These are phyloP conservation scores for Phalanger gymnotis DNA, from an alignment of 2,797 vertebrate species.

Conservation along the genomic window DNA sequence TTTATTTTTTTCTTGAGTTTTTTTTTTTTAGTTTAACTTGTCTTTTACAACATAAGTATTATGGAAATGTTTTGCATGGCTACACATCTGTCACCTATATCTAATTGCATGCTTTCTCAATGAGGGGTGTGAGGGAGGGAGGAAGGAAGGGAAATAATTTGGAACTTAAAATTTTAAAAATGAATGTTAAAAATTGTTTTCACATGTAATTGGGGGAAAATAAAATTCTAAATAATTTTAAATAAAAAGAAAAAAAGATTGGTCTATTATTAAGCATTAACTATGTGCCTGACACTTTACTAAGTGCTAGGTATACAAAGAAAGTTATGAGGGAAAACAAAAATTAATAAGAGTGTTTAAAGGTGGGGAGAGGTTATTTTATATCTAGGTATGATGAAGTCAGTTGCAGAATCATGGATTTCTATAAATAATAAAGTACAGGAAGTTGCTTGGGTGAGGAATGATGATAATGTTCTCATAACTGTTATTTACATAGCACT, in stretches of 20 bases:
- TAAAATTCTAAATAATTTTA: no score
- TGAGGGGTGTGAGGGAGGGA: no score
- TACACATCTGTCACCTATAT: no score
- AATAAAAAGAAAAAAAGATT: neutral
- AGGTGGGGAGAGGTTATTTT: neutral
- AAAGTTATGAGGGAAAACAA: neutral
- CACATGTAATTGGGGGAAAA: no score
- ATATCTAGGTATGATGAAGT: neutral
- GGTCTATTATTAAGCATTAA: neutral
- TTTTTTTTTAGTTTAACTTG: no score
- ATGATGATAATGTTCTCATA: neutral
- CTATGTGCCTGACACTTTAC: neutral
- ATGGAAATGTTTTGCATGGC: no score
- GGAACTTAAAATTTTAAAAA: no score
- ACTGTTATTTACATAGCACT: neutral
- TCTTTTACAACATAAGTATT: no score
- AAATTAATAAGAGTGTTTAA: neutral
- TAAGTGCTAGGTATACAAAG: neutral
- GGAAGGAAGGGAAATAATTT: no score
- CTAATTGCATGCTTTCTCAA: no score
- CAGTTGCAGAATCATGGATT: neutral
- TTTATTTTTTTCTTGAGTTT: no score
- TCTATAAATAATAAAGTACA: neutral
- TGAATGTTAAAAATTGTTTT: no score
- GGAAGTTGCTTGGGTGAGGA: neutral